These are phyloP conservation scores for Ficedula albicollis DNA, from an alignment of 2,797 vertebrate species.

Conservation along the genomic window DNA sequence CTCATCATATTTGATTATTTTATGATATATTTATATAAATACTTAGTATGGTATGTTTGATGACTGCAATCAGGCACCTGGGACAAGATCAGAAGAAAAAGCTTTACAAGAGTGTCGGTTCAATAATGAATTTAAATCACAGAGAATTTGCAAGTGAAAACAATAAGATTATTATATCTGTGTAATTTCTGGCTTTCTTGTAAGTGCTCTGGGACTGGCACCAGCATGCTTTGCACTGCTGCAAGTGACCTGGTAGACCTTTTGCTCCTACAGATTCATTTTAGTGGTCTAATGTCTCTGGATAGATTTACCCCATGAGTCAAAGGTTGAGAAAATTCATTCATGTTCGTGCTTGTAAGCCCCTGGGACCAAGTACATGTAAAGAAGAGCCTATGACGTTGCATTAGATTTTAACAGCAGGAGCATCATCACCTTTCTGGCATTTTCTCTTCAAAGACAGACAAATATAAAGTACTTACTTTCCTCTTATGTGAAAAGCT, in stretches of 20 bases:
- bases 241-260: slow-evolving; percentile 15
- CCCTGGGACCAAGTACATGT: neutral
- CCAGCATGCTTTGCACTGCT: neutral
- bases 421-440: neutral
- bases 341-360: slow-evolving; percentile 21
- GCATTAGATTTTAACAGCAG: slow-evolving; percentile 20
- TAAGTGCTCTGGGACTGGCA: neutral
- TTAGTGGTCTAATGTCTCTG: slow-evolving; percentile 13
- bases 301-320: neutral
- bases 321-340: slow-evolving; percentile 23
- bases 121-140: slow-evolving; percentile 27
- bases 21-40: slow-evolving; percentile 72
- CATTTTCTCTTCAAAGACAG: slow-evolving; percentile 6
- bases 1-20: slow-evolving; percentile 66
- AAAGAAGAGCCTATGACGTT: neutral
- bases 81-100: slow-evolving; percentile 44
- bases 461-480: neutral
- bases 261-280: slow-evolving; percentile 16
- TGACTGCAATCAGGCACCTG: slow-evolving; percentile 57
- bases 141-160: slow-evolving; percentile 17
- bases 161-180: slow-evolving; percentile 10
- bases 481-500: neutral
- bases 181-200: neutral
- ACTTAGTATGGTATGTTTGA: slow-evolving; percentile 60
- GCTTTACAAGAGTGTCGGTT: neutral